These are phyloP conservation scores for Pelecanus crispus DNA, from an alignment of 2,113 vertebrate species.

Conservation along the genomic window DNA sequence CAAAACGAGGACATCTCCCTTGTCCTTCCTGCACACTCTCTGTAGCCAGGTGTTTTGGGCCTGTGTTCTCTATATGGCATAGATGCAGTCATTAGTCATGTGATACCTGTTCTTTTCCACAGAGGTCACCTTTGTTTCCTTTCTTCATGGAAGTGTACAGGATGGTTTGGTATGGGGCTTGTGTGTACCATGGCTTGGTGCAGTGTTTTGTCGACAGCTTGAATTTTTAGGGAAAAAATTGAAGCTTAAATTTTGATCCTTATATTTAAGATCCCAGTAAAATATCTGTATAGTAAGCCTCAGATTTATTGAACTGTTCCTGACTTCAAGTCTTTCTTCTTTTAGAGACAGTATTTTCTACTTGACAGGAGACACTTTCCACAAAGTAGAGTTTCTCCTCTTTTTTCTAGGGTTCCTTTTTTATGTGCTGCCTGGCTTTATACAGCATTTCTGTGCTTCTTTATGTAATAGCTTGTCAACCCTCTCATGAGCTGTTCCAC, in stretches of 20 bases:
- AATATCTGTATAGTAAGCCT: not conserved
- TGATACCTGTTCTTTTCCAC: not conserved
- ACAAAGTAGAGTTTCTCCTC: not conserved
- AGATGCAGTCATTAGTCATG: not conserved
- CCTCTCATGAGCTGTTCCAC: not conserved
- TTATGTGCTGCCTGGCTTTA: not conserved
- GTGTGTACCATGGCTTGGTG: not conserved
- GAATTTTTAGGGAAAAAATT: not conserved
- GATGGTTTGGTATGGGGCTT: not conserved
- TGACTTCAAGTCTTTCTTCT: not conserved
- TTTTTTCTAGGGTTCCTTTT: not conserved
- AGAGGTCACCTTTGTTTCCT: not conserved
- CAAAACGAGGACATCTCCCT: not conserved
- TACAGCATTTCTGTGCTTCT: not conserved
- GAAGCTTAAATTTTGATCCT: not conserved
- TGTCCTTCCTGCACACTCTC: not conserved
- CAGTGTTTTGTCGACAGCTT: not conserved
- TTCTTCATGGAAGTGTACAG: not conserved
- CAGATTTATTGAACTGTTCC: not conserved
- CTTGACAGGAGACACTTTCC: not conserved
- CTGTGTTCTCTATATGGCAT: accelerated
- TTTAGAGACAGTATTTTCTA: not conserved
- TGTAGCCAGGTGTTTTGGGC: not conserved
- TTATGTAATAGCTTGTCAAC: not conserved
- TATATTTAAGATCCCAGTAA: not conserved